Base-by-base conservation (phyloP, 2,888 invertebrate species). In the Lacanobia oleracea region DNA sequence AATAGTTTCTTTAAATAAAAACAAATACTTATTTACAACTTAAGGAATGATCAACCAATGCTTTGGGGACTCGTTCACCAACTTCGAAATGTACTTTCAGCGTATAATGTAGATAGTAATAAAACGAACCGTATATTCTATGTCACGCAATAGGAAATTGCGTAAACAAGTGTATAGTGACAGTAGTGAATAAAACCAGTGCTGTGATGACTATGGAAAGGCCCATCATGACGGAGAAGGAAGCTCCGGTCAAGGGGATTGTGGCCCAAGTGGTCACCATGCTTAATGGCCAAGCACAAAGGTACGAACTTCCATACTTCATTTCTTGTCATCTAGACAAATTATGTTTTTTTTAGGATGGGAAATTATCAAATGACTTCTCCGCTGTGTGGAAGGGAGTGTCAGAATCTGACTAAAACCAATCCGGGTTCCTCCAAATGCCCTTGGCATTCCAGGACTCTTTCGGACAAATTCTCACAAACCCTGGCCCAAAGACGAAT, bases 261-360 rank as follows among this genome's bases (percentile, higher is more conserved):
- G 96, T 96, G 88, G 96, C 96, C 61, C 96, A 96, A 88, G 96
- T 96, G 85, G 96, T 96, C 85, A 96, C 96, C 43, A 95, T 96
- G 94, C 94, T 96, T 60, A 96, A 96, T 88, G 94, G 94, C 83
- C 95, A 96, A 87, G 95, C 95, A 75, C 95, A 95, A 84, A 95
- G 94, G 95, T 96, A 94, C 59, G 94, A 91, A 85, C 18, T 53
- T 40, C 21, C 37, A 56, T 23, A 16, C 8, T 27, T 40, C 8
- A 14, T 57, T 18, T 14, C 7, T 14, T 23, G 14, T 53, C 23
- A 6, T 23, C 54, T 23, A 18, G 18, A 18, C 14, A 43, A 43
- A 16, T 43, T 0, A 33, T 33, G 33, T 6, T 33, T 33, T 33
- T 33, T 33, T 33, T 33, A 6, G 33, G 33, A 33, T 33, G 33